Percentiles rank a stretch among this genome's conserved stretches.
These are phyloP conservation scores for Anseranas semipalmata DNA, from an alignment of 2,113 vertebrate species.

Conservation along the genomic window DNA sequence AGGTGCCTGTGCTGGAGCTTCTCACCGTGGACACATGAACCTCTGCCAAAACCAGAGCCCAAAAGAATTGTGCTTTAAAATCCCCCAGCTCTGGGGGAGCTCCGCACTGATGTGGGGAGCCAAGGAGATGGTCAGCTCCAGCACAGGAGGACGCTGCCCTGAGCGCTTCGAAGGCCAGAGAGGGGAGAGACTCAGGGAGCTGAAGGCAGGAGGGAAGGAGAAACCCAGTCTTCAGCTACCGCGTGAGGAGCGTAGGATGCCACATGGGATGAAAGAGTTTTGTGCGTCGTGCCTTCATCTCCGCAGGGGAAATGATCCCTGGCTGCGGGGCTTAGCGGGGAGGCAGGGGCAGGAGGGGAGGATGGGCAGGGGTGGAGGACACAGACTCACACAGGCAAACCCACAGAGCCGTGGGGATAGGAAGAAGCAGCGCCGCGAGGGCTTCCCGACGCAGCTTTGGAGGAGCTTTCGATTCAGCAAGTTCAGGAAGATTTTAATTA, in stretches of 20 bases:
- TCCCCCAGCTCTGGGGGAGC: not conserved
- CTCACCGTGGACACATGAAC: not conserved
- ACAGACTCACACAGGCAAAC: not conserved
- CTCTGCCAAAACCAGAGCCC: not conserved
- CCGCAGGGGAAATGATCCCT: not conserved
- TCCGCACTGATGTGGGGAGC: not conserved
- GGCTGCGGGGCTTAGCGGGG: no score
- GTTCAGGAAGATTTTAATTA: no score
- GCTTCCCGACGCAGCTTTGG: not conserved
- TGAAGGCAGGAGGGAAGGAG: not conserved
- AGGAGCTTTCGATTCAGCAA: not conserved
- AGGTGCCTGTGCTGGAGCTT: not conserved
- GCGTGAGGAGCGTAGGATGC: not conserved
- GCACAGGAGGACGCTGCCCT: not conserved
- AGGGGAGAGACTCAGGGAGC: not conserved
- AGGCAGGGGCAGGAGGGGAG: not conserved
- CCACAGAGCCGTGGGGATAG: not conserved
- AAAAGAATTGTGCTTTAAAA: no score
- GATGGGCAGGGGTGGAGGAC: not conserved
- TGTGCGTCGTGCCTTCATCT: not conserved
- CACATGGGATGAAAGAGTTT: not conserved
- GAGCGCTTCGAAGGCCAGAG: fast-evolving
- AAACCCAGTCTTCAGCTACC: not conserved
- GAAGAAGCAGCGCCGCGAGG: not conserved
- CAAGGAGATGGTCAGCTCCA: not conserved